Percentiles rank a stretch among this genome's conserved stretches.
Conservation (phyloP, 2,888 invertebrate species). For the Abrostola triplasia region DNA sequence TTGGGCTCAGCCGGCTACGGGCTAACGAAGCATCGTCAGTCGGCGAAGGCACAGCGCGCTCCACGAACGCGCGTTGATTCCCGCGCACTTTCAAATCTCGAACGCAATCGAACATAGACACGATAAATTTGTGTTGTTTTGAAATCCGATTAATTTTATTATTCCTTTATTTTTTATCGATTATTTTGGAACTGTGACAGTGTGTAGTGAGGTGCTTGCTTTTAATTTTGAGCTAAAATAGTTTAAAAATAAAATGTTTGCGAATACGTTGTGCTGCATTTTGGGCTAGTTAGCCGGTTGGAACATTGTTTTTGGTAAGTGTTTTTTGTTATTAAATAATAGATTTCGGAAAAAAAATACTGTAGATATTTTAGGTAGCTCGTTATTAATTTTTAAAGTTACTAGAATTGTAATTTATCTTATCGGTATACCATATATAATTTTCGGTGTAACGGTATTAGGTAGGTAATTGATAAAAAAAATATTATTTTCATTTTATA, state of each 20-base stretch:
- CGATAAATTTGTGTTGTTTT: constrained; percentile 55
- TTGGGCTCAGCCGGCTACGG: constrained; percentile 48
- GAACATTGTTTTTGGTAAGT: constrained; percentile 51
- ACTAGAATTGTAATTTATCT: no score
- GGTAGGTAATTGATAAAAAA: no score
- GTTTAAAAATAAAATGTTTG: constrained; percentile 45
- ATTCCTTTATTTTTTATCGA: constrained; percentile 32
- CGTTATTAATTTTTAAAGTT: no score
- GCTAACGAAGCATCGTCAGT: constrained; percentile 60
- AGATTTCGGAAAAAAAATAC: no score
- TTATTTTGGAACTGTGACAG: constrained; percentile 44
- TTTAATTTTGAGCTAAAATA: constrained; percentile 29
- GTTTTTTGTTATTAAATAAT: neutral
- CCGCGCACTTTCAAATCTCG: constrained; percentile 64
- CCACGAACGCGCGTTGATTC: constrained; percentile 62
- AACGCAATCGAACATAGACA: constrained; percentile 67
- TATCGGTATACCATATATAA: no score
- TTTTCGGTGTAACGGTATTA: no score
- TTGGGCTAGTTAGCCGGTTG: constrained; percentile 45
- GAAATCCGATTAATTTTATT: constrained; percentile 34
- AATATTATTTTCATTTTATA: no score
- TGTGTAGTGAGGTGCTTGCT: constrained; percentile 55
- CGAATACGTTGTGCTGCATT: constrained; percentile 47
- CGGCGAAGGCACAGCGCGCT: constrained; percentile 66
- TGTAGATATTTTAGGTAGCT: no score